phyloP scores from a whole-genome alignment of 2,113 vertebrate species.

The Sphyrna mokarran region DNA sequence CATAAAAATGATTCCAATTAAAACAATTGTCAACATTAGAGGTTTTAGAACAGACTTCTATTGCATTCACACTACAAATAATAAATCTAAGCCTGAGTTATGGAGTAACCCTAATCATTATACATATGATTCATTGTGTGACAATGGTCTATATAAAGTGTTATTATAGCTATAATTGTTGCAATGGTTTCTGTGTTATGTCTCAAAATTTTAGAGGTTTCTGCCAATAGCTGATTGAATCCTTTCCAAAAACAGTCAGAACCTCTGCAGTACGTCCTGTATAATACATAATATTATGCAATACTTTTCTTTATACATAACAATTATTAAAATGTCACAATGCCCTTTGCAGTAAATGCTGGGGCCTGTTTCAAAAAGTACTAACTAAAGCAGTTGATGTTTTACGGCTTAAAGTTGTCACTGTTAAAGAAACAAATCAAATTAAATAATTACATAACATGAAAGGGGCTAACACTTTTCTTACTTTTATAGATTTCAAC shows the following conservation, averaged over 20 bases:
- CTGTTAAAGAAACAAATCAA: conserved; percentile 31
- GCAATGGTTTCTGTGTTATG: conserved; percentile 31
- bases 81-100: conserved; percentile 9
- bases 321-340: conserved; percentile 26
- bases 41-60: background rate
- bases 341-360: conserved; percentile 25
- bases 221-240: conserved; percentile 33
- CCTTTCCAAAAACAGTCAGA: conserved; percentile 30
- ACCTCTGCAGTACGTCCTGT: background rate
- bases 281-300: conserved; percentile 16
- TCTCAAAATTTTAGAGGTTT: background rate
- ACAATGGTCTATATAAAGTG: conserved; percentile 26
- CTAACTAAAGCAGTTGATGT: conserved; percentile 1
- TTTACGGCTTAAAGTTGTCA: conserved; percentile 23
- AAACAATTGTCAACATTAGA: background rate
- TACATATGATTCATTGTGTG: conserved; percentile 29
- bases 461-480: background rate
- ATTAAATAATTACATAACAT: conserved; percentile 28
- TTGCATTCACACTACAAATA: background rate
- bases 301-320: conserved; percentile 3
- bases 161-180: conserved; percentile 28
- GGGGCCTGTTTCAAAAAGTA: conserved; percentile 18
- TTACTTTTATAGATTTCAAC: conserved; percentile 31
- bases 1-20: background rate
- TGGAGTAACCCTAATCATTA: conserved; percentile 23